Percentiles rank a stretch among this genome's conserved stretches.
phyloP scores from a whole-genome alignment of 2,797 vertebrate species.

The Myotis daubentonii region DNA sequence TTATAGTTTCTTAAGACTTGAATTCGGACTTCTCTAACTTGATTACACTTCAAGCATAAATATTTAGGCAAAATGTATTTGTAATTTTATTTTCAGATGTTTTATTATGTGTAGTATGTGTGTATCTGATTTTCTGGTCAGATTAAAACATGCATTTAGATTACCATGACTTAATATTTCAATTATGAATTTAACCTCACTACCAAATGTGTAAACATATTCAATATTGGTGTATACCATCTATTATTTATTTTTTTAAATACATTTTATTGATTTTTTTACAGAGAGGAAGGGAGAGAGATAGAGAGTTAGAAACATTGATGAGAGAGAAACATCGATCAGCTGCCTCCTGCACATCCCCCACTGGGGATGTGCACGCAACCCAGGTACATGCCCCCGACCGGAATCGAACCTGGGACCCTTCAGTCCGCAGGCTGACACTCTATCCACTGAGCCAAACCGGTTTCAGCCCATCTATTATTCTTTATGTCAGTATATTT shows the following conservation, averaged over 20 bases:
- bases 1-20: not conserved
- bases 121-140: not conserved
- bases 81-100: not conserved
- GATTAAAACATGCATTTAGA: not conserved
- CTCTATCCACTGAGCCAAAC: too few relatives aligned
- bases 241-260: too few relatives aligned
- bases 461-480: too few relatives aligned
- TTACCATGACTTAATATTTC: not conserved
- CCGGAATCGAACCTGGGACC: too few relatives aligned
- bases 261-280: too few relatives aligned
- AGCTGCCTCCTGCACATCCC: too few relatives aligned
- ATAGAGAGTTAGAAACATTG: too few relatives aligned
- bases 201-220: not conserved
- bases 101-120: not conserved
- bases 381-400: too few relatives aligned
- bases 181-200: not conserved
- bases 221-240: not conserved
- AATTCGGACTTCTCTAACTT: not conserved
- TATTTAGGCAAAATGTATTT: not conserved
- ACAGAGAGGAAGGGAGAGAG: too few relatives aligned
- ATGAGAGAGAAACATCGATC: too few relatives aligned
- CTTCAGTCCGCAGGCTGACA: too few relatives aligned
- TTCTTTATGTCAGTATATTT: not conserved
- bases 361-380: too few relatives aligned
- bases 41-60: not conserved